Evolutionary conservation across 2,888 invertebrate genomes (phyloP).

Genomic region (Conops quadrifasciatus): DNA sequence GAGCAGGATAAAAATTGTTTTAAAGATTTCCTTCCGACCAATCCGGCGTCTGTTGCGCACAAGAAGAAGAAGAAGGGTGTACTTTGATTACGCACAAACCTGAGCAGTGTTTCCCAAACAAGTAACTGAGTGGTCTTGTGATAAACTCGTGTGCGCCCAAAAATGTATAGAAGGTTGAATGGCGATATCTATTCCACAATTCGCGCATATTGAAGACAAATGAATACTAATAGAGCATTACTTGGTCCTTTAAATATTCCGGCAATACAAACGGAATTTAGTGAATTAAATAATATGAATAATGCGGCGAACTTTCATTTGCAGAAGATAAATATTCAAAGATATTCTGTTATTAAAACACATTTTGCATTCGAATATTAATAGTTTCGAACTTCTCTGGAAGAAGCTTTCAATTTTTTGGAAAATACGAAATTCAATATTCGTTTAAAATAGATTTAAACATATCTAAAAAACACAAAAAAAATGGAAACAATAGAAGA

Average conservation of each 20-base stretch:
- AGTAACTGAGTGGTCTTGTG: neutral
- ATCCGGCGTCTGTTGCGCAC: no score
- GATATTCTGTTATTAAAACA: neutral
- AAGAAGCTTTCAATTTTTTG: conserved; percentile 40
- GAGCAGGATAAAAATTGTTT: no score
- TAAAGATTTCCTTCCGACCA: neutral
- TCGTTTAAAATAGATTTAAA: no score
- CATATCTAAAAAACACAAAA: conserved; percentile 36
- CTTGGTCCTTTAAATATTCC: neutral
- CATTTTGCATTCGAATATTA: neutral
- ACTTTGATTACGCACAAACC: neutral
- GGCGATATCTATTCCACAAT: no score
- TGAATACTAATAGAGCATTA: neutral
- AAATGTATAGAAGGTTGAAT: no score
- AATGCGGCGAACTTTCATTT: neutral
- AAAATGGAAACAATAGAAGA: conserved; percentile 62
- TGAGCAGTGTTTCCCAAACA: neutral
- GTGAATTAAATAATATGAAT: neutral
- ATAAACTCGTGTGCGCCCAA: neutral
- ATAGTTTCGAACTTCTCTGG: conserved; percentile 43
- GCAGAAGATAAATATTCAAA: neutral
- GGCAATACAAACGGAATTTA: neutral
- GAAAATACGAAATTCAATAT: no score
- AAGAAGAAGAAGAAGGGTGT: neutral
- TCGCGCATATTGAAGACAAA: neutral